Conservation (phyloP, 2,888 invertebrate genomes). For the Drosophila borborema region DNA sequence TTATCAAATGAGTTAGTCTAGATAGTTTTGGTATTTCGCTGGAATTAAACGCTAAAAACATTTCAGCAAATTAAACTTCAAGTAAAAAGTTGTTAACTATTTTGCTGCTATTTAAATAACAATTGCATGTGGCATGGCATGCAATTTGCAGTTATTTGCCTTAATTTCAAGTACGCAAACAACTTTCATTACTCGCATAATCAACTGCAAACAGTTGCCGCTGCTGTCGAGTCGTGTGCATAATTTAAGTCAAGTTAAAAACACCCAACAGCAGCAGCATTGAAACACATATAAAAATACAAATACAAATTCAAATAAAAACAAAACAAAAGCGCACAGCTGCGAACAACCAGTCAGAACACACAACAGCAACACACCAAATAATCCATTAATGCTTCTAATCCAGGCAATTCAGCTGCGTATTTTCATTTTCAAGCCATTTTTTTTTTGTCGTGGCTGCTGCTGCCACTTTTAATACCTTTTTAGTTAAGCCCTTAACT, state of each 20-base stretch:
- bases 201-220: constrained; percentile 30
- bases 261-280: constrained; percentile 5
- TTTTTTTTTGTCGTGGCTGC: not conserved
- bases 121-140: constrained; percentile 21
- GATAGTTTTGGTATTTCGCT: not conserved
- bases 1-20: not conserved
- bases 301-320: constrained; percentile 13
- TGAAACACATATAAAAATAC: not conserved
- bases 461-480: constrained; percentile 5
- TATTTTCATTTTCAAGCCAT: constrained; percentile 33
- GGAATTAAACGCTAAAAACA: not conserved
- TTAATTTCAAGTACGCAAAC: constrained; percentile 33
- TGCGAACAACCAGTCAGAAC: constrained; percentile 34
- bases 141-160: constrained; percentile 44
- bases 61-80: not conserved
- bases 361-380: constrained; percentile 27
- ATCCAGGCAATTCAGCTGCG: constrained; percentile 51
- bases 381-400: constrained; percentile 71
- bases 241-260: constrained; percentile 43
- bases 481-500: not conserved
- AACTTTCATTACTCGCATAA: constrained; percentile 47
- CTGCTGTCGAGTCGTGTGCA: constrained; percentile 44
- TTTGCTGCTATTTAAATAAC: constrained; percentile 18
- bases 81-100: constrained; percentile 4
- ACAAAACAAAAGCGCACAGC: constrained; percentile 23